A percentile compares a stretch with the other conserved stretches of the same genome.
Conservation (phyloP, 1,140 invertebrate genomes). For the Phymastichus coffea region DNA sequence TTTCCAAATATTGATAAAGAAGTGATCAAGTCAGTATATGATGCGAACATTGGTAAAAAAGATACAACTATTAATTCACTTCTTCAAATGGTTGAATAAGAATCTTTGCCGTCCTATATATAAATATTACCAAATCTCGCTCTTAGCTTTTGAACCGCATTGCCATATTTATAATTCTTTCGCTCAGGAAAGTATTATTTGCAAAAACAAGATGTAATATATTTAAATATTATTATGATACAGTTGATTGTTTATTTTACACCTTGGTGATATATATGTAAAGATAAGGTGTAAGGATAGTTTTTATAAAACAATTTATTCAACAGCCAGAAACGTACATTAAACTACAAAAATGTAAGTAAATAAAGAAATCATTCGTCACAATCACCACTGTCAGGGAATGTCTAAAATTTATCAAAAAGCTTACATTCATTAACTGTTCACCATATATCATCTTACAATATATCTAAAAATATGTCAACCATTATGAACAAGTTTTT, state of each 20-base stretch:
- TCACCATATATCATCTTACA: conserved; percentile 7
- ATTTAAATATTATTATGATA: conserved; percentile 40
- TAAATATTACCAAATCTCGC: conserved; percentile 5
- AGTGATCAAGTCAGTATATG: conserved; percentile 87
- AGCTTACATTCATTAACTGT: not conserved
- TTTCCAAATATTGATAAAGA: conserved; percentile 93
- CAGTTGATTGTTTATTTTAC: not conserved
- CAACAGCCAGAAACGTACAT: conserved; percentile 15
- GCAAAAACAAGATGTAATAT: conserved; percentile 41
- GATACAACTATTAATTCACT: conserved; percentile 88
- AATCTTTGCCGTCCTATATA: conserved; percentile 25
- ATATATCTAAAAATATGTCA: not conserved
- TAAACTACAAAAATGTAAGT: not conserved
- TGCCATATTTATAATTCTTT: conserved; percentile 42
- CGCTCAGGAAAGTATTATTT: conserved; percentile 35
- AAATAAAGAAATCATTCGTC: not conserved
- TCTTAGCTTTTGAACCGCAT: conserved; percentile 30
- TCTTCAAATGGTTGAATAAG: conserved; percentile 79
- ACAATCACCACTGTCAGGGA: conserved; percentile 16
- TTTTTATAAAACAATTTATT: conserved; percentile 24
- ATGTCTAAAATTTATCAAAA: conserved; percentile 10
- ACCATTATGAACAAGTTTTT: not conserved
- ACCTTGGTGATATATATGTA: conserved; percentile 6
- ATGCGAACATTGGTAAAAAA: conserved; percentile 87
- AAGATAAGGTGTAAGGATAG: not conserved